A percentile compares a stretch with the other conserved stretches of the same genome.
phyloP scores from a whole-genome alignment of 1,140 invertebrate species.

The Sitobion miscanthi region DNA sequence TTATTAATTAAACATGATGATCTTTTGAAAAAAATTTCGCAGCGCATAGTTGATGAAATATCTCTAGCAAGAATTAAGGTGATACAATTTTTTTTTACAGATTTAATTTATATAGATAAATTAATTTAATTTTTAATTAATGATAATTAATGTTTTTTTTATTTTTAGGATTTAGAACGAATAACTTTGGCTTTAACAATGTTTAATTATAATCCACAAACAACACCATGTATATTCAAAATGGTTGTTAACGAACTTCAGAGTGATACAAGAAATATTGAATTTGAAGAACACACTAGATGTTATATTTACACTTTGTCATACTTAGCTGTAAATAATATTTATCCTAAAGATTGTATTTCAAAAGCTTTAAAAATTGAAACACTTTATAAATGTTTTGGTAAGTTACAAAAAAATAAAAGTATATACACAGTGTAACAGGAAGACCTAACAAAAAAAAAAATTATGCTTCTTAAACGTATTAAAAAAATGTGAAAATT shows the following conservation, averaged over 20 bases:
- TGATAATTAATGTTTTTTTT: too few species aligned
- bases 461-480: too few species aligned
- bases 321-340: slow-evolving; percentile 1
- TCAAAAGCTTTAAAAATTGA: slow-evolving; percentile 34
- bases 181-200: slow-evolving; percentile 13
- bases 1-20: slow-evolving; percentile 17
- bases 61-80: slow-evolving; percentile 16
- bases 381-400: slow-evolving; percentile 36
- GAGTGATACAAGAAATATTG: not conserved
- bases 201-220: slow-evolving; percentile 1
- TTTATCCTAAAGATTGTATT: slow-evolving; percentile 45
- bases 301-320: slow-evolving; percentile 15
- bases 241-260: slow-evolving; percentile 15
- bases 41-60: slow-evolving; percentile 31
- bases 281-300: slow-evolving; percentile 4
- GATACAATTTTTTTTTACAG: not conserved
- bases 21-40: slow-evolving; percentile 13
- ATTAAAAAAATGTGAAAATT: too few species aligned
- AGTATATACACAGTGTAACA: too few species aligned
- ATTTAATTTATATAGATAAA: not conserved
- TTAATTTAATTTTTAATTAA: too few species aligned
- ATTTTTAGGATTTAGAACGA: slow-evolving; percentile 25
- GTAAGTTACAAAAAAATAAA: slow-evolving; percentile 11
- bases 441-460: too few species aligned
- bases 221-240: slow-evolving; percentile 36